phyloP scores from a whole-genome alignment of 2,113 vertebrate species.

The Dermatemys mawii region DNA sequence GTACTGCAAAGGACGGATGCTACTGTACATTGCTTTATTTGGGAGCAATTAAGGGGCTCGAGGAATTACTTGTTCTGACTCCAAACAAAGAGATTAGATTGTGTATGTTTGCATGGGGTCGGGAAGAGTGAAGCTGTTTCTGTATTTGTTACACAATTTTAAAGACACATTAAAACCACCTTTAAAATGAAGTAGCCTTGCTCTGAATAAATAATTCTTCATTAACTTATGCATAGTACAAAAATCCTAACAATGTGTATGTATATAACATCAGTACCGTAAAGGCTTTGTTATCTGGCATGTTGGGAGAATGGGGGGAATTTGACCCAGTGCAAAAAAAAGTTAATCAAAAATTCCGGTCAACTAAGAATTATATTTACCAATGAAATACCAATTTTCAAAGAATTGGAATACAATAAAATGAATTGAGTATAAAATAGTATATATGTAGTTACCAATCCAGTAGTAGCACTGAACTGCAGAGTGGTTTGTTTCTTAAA shows the following conservation, averaged over 20 bases:
- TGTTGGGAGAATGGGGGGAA: too few relatives aligned
- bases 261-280: conserved; percentile 17
- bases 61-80: conserved; percentile 3
- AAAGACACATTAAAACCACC: neutral
- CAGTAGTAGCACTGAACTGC: too few relatives aligned
- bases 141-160: neutral
- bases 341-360: too few relatives aligned
- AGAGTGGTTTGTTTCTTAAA: too few relatives aligned
- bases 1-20: neutral
- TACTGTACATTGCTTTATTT: conserved; percentile 11
- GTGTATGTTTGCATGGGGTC: neutral
- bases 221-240: neutral
- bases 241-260: neutral
- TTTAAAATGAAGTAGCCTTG: neutral
- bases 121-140: neutral
- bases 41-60: neutral
- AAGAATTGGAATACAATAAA: too few relatives aligned
- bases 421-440: too few relatives aligned
- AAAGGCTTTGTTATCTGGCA: too few relatives aligned
- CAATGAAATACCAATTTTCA: too few relatives aligned
- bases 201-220: conserved; percentile 31
- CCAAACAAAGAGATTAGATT: neutral
- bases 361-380: too few relatives aligned
- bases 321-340: too few relatives aligned
- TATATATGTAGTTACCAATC: too few relatives aligned